Evolutionary conservation across 2,888 invertebrate species (phyloP), one percentile per base, ranked within the genome.

Genomic region (Nemapogon koenigi): DNA sequence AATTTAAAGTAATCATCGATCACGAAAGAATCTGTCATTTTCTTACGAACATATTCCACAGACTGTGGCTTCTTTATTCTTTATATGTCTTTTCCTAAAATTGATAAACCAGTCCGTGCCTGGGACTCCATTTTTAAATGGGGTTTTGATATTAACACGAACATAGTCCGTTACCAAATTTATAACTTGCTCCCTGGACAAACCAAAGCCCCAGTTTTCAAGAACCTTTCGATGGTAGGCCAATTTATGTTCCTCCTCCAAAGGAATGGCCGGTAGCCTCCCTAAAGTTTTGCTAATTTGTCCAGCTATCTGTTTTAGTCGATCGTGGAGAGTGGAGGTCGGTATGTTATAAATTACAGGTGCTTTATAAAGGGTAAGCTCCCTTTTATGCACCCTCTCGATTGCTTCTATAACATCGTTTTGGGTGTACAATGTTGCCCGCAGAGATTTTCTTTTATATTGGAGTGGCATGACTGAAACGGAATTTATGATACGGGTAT

Each of bases 151-250:
- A 4, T 49, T 41, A 41, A 53, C 35, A 27, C 29, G 36, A 4
- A 50, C 49, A 39, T 46, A 53, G 18, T 48, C 38, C 2, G 43
- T 41, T 4, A 54, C 47, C 16, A 46, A 2, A 13, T 46, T 37
- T 15, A 52, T 31, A 8, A 53, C 39, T 43, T 55, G 55, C 32
- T 45, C 45, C 42, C 48, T 49, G 8, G 53, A 46, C 14, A 55
- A 40, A 2, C 53, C 53, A 39, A 49, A 52, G 7, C 55, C 52
- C 45, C 48, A 51, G 46, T 53, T 54, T 42, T 56, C 51, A 42
- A 55, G 43, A 10, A 32, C 35, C 30, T 42, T 45, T 13, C 54
- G 27, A 32, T 38, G 15, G 10, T 45, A 30, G 3, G 51, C 51
- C 25, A 52, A 35, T 39, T 41, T 46, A 16, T 35, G 25, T 43